Evolutionary conservation across 2,888 invertebrate species (phyloP).

Genomic region (Idaea straminata): DNA sequence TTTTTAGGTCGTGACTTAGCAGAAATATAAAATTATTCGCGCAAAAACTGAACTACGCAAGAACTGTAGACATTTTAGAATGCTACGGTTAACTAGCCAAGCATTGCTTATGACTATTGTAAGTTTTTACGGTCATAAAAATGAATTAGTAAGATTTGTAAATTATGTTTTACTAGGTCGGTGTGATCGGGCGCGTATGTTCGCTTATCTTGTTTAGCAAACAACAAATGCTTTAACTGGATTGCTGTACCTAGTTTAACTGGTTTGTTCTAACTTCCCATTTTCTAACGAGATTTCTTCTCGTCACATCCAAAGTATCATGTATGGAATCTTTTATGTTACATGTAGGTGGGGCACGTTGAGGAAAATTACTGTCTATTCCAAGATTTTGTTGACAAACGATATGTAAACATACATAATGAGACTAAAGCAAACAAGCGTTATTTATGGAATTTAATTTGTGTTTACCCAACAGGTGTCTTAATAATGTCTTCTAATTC

Average conservation of each 20-base stretch:
- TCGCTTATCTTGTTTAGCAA: constrained; percentile 28
- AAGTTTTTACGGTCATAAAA: not conserved
- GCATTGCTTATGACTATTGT: not conserved
- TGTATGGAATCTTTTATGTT: not conserved
- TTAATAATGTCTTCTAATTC: too few species aligned
- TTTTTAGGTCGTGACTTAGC: constrained; percentile 51
- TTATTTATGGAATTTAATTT: too few species aligned
- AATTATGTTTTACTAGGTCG: constrained; percentile 4
- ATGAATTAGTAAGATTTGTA: not conserved
- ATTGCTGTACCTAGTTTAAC: constrained; percentile 50
- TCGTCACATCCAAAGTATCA: constrained; percentile 33
- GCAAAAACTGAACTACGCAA: constrained; percentile 15
- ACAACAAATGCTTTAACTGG: constrained; percentile 55
- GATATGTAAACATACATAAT: not conserved
- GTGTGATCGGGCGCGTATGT: constrained; percentile 18
- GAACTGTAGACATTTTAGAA: not conserved
- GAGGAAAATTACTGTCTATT: not conserved
- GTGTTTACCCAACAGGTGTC: too few species aligned
- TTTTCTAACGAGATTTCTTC: constrained; percentile 77
- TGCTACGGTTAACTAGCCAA: not conserved
- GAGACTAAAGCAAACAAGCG: not conserved
- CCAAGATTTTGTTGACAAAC: not conserved
- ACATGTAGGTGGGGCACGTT: not conserved
- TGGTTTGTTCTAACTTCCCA: constrained; percentile 70
- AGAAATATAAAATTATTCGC: constrained; percentile 28